phyloP scores from a whole-genome alignment of 2,113 vertebrate genomes.

The Onychostruthus taczanowskii region DNA sequence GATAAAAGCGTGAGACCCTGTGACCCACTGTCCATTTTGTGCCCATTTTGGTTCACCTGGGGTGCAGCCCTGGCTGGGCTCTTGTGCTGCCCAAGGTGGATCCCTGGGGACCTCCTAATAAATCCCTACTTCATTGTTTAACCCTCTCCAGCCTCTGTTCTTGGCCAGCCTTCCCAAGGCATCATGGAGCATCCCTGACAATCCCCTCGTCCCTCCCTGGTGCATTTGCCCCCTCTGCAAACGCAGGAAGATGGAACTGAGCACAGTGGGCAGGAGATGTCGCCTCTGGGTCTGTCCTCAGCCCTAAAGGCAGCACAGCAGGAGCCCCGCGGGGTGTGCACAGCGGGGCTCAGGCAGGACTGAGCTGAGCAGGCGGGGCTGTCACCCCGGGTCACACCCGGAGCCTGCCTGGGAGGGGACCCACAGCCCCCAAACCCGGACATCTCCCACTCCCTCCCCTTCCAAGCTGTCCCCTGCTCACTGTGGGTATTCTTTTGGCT shows the following conservation, averaged over 20 bases:
- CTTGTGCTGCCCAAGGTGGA: background rate
- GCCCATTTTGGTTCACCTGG: background rate
- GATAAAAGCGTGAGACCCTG: rapidly evolving
- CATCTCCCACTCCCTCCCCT: background rate
- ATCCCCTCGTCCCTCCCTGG: background rate
- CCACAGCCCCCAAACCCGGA: rapidly evolving
- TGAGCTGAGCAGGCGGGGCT: background rate
- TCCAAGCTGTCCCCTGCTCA: rapidly evolving
- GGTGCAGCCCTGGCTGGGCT: background rate
- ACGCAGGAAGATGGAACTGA: rapidly evolving
- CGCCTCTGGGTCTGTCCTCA: background rate
- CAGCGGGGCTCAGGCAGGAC: rapidly evolving
- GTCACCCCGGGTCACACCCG: rapidly evolving
- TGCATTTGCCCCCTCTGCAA: rapidly evolving
- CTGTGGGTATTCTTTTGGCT: rapidly evolving
- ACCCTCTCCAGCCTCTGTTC: background rate
- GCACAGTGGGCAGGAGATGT: background rate
- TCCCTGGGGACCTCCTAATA: background rate
- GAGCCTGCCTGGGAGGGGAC: background rate
- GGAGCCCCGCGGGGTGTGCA: rapidly evolving
- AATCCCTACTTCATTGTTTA: background rate
- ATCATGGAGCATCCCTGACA: background rate
- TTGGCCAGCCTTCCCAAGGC: background rate
- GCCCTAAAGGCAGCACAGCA: rapidly evolving
- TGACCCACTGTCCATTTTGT: rapidly evolving